Evolutionary conservation across 2,797 vertebrate genomes (phyloP), one percentile per base, ranked within the genome.

Genomic region (Cirrhinus molitorella): DNA sequence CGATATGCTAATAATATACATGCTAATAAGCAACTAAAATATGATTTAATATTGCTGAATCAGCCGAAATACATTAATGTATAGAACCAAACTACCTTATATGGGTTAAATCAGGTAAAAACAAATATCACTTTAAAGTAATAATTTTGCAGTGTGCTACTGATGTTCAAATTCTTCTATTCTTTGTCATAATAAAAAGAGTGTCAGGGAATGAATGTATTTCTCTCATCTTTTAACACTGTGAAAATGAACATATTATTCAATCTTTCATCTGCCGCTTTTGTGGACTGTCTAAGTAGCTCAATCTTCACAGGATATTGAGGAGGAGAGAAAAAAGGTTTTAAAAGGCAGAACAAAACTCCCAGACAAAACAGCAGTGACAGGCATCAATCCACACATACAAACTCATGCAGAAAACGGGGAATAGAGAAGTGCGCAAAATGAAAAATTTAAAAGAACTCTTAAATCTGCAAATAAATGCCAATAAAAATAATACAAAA

Each of bases 301-400:
- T 73, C 63, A 3, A 6, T 79, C 65, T 53, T 74, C 55, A 77
- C 55, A 23, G 21, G 23, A 79, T 81, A 25, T 10, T 55, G 19
- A 79, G 51, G 43, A 84, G 61, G 57, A 72, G 21, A 2, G 25
- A 21, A 31, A 70, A 21, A 53, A 12, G 31, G 31, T 6, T 12
- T 63, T 63, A 31, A 63, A 55, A 55, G 51, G 19, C 51, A 55
- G 23, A 49, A 40, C 13, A 16, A 47, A 55, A 84, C n/a, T 16
- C 25, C 17, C 57, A 77, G 70, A 77, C 57, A 76, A 53, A 85
- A 70, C 37, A 80, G 40, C 85, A 79, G 4, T 83, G 23, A 51
- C 45, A 43, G 75, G 21, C 61, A 9, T 83, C 16, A 79, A 61
- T 79, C 78, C n/a, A 61, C 51, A 77, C 61, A 12, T 23, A 12